These are phyloP conservation scores for Horisme vitalbata DNA, from an alignment of 2,888 invertebrate species.

Conservation along the genomic window DNA sequence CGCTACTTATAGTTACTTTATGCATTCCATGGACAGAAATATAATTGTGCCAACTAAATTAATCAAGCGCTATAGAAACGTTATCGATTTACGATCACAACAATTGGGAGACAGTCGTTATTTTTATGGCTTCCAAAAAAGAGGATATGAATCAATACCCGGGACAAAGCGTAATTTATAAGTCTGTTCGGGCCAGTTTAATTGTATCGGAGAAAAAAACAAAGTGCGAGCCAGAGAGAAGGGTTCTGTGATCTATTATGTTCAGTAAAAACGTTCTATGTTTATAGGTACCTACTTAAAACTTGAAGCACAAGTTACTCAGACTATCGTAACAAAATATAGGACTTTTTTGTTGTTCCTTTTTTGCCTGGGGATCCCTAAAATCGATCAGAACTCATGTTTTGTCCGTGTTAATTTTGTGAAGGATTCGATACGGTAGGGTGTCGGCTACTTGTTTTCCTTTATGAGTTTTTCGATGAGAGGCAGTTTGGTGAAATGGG, in stretches of 20 bases:
- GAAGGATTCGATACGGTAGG: conserved; percentile 60
- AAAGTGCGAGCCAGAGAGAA: conserved; percentile 20
- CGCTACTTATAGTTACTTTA: neutral
- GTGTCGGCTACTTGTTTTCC: conserved; percentile 44
- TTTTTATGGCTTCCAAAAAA: conserved; percentile 76
- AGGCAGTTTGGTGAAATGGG: conserved; percentile 21
- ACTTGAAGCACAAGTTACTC: neutral
- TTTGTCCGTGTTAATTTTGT: conserved; percentile 61
- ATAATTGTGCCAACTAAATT: conserved; percentile 35
- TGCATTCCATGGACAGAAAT: conserved; percentile 12
- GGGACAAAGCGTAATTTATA: conserved; percentile 71
- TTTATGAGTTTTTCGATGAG: conserved; percentile 36
- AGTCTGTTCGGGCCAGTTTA: conserved; percentile 54
- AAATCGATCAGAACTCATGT: conserved; percentile 38
- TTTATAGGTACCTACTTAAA: neutral
- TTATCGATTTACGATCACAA: conserved; percentile 66
- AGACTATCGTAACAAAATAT: neutral
- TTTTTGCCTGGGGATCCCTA: conserved; percentile 28
- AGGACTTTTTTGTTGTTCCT: neutral
- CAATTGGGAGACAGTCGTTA: conserved; percentile 71
- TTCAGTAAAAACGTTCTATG: neutral
- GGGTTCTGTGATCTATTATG: conserved; percentile 8
- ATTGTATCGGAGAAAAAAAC: conserved; percentile 61
- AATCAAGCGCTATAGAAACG: conserved; percentile 52
- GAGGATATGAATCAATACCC: conserved; percentile 65